phyloP scores from a whole-genome alignment of 2,113 vertebrate genomes.

The Halcyon senegalensis region DNA sequence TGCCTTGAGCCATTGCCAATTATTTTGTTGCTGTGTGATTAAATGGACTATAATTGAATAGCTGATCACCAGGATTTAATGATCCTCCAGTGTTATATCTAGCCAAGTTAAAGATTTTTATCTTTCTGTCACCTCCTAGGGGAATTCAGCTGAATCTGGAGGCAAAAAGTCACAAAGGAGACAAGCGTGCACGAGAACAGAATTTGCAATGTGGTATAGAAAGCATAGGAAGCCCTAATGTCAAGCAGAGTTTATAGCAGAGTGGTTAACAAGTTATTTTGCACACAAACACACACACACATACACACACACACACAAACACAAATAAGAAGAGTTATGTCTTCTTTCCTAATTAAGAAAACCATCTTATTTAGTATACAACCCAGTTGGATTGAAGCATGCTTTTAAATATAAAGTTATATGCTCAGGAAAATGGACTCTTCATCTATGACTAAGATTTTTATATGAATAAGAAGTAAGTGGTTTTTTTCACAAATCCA shows the following conservation, averaged over 20 bases:
- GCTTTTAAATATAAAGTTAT: neutral
- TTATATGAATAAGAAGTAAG: neutral
- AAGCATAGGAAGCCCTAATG: neutral
- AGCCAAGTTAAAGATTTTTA: neutral
- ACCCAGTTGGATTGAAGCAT: neutral
- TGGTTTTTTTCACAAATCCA: neutral
- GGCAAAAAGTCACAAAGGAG: neutral
- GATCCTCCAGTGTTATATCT: neutral
- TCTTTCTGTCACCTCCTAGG: neutral
- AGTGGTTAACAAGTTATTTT: neutral
- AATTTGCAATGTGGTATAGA: neutral
- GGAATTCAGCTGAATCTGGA: neutral
- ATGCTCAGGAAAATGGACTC: neutral
- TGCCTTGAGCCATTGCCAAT: constrained; percentile 34
- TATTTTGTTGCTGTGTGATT: constrained; percentile 51
- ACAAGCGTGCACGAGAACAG: neutral
- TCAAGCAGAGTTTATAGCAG: neutral
- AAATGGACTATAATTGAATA: constrained; percentile 39
- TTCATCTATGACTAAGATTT: neutral
- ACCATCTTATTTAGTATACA: neutral
- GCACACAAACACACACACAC: neutral
- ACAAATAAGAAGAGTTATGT: neutral
- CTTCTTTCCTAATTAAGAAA: neutral
- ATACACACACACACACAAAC: neutral
- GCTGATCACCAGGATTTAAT: constrained; percentile 26